phyloP scores from a whole-genome alignment of 2,797 vertebrate species.

The Okamejei kenojei region DNA sequence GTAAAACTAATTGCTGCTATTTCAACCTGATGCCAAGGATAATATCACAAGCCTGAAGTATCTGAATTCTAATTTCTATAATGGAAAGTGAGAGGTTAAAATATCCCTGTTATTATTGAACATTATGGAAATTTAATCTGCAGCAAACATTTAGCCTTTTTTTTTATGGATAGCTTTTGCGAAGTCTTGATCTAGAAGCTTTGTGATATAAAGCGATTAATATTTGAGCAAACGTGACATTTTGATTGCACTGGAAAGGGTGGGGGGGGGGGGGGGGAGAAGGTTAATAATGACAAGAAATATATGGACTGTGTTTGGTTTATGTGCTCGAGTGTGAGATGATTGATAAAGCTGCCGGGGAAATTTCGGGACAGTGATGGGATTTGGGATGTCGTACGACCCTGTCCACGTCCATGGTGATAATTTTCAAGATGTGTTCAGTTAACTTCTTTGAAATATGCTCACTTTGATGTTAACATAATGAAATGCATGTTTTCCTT shows the following conservation, averaged over 20 bases:
- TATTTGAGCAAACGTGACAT: background rate
- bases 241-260: background rate
- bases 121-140: background rate
- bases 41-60: background rate
- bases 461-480: background rate
- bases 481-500: constrained; percentile 4
- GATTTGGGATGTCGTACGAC: background rate
- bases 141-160: background rate
- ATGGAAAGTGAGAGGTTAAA: background rate
- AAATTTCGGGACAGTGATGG: too few species aligned
- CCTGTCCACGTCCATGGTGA: background rate
- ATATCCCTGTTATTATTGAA: background rate
- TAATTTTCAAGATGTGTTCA: background rate
- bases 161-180: background rate
- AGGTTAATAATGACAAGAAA: background rate
- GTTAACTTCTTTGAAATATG: background rate
- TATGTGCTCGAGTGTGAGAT: background rate
- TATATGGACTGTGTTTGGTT: background rate
- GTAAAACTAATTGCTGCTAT: background rate
- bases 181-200: background rate
- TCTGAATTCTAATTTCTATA: background rate
- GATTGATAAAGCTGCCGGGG: background rate
- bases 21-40: background rate
- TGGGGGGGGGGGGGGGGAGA: background rate
- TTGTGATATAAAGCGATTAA: background rate